Conservation (phyloP, 1,140 invertebrate genomes). For the Dinoponera quadriceps region DNA sequence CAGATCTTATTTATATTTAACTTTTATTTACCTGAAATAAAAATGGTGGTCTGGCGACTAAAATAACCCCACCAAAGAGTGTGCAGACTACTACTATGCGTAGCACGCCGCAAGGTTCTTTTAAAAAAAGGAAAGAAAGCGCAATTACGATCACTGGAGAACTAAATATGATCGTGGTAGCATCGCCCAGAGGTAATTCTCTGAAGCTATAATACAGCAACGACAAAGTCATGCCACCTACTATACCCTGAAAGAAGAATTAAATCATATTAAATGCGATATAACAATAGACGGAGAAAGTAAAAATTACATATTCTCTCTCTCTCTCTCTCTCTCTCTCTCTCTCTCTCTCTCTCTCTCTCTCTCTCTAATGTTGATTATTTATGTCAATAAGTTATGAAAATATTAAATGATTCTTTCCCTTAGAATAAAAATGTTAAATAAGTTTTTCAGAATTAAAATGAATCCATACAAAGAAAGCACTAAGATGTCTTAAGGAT, state of each 20-base stretch:
- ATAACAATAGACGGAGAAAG: neutral
- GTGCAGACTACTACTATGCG: constrained; percentile 85
- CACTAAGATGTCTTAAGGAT: too few relatives aligned
- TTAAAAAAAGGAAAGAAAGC: constrained; percentile 86
- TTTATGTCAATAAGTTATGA: too few relatives aligned
- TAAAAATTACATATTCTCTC: too few relatives aligned
- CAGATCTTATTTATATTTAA: neutral
- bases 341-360: too few relatives aligned
- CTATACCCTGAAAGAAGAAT: constrained; percentile 81
- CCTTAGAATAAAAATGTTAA: too few relatives aligned
- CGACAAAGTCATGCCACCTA: constrained; percentile 85
- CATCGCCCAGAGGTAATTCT: constrained; percentile 86
- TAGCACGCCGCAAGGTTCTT: constrained; percentile 87
- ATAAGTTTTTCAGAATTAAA: too few relatives aligned
- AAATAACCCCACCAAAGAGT: constrained; percentile 85
- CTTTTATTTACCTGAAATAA: constrained; percentile 82
- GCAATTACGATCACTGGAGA: constrained; percentile 87
- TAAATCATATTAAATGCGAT: neutral
- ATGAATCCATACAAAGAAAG: too few relatives aligned
- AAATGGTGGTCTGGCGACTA: constrained; percentile 86
- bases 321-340: too few relatives aligned
- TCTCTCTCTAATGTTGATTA: too few relatives aligned
- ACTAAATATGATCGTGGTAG: constrained; percentile 87
- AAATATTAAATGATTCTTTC: too few relatives aligned
- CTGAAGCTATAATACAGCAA: constrained; percentile 86